Evolutionary conservation across 23 tunicate genomes (phyloP).

Genomic region (Ciona savignyi): DNA sequence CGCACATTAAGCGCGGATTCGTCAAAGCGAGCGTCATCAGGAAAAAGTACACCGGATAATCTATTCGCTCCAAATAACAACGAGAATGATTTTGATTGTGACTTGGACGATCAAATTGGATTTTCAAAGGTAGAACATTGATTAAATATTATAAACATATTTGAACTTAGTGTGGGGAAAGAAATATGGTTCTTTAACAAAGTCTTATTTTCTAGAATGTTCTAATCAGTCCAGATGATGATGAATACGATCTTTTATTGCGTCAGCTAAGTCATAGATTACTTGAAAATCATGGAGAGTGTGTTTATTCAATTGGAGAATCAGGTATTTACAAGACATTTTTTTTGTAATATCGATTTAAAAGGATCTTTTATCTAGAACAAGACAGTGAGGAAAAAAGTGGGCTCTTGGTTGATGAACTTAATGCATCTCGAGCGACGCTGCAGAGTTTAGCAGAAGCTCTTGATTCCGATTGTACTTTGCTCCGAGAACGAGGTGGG

Average conservation of each 20-base stretch:
- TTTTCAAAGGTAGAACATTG: background rate
- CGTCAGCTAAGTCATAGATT: conserved; percentile 44
- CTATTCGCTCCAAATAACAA: conserved; percentile 26
- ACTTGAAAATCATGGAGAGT: conserved; percentile 86
- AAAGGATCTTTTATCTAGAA: too few species aligned
- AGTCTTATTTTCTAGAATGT: conserved; percentile 9
- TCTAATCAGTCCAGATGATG: conserved; percentile 68
- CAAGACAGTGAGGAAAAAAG: conserved; percentile 59
- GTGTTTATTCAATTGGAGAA: conserved; percentile 74
- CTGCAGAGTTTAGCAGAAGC: conserved; percentile 58
- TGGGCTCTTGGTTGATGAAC: conserved; percentile 68
- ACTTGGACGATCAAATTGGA: conserved; percentile 7
- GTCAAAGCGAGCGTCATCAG: background rate
- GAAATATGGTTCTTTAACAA: background rate
- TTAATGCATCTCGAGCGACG: conserved; percentile 57
- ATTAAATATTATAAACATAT: too few species aligned
- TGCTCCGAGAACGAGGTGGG: conserved; percentile 52
- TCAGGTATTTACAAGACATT: conserved; percentile 27
- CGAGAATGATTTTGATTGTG: conserved; percentile 16
- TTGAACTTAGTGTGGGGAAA: background rate
- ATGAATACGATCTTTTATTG: conserved; percentile 53
- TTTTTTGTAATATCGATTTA: too few species aligned
- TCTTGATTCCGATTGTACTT: conserved; percentile 71
- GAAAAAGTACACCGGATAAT: background rate
- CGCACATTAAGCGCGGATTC: background rate